A percentile compares a stretch with the other conserved stretches of the same genome.
Evolutionary conservation across 2,797 vertebrate species (phyloP).

Genomic region (Cheracebus regulus): DNA sequence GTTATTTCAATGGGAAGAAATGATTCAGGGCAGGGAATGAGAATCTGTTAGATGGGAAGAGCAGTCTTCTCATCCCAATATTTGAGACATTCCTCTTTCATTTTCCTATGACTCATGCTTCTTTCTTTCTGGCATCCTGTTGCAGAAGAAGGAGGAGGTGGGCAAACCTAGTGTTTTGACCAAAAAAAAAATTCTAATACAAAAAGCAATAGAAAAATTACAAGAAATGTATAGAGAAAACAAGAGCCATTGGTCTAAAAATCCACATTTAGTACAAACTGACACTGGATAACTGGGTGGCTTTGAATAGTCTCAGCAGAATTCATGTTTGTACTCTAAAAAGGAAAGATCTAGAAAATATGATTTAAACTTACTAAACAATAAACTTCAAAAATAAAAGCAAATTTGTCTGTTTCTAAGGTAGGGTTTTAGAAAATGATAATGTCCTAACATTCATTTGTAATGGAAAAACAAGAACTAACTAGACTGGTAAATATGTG

Average conservation of each 20-base stretch:
- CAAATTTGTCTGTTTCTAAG: not conserved
- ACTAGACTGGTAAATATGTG: not conserved
- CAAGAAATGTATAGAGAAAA: not conserved
- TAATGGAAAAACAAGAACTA: slow-evolving; percentile 15
- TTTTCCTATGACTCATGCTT: slow-evolving; percentile 49
- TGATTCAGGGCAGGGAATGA: slow-evolving; percentile 49
- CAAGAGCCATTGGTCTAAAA: not conserved
- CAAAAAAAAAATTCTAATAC: not conserved
- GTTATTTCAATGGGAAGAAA: slow-evolving; percentile 33
- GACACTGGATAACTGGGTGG: not conserved
- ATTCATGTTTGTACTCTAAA: slow-evolving; percentile 2
- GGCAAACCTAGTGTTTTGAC: not conserved
- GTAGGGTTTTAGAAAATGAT: not conserved
- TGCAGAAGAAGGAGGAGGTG: not conserved
- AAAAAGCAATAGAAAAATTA: not conserved
- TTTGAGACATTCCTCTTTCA: slow-evolving; percentile 36
- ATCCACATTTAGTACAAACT: not conserved
- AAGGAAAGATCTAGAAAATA: not conserved
- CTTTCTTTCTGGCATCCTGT: slow-evolving; percentile 40
- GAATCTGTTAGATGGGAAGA: slow-evolving; percentile 35
- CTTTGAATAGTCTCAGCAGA: not conserved
- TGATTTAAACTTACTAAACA: not conserved
- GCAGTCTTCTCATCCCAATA: not conserved
- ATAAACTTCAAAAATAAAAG: not conserved
- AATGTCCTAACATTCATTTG: not conserved